Evolutionary conservation across 2,113 vertebrate genomes (phyloP).

Genomic region (Lasiurus borealis): DNA sequence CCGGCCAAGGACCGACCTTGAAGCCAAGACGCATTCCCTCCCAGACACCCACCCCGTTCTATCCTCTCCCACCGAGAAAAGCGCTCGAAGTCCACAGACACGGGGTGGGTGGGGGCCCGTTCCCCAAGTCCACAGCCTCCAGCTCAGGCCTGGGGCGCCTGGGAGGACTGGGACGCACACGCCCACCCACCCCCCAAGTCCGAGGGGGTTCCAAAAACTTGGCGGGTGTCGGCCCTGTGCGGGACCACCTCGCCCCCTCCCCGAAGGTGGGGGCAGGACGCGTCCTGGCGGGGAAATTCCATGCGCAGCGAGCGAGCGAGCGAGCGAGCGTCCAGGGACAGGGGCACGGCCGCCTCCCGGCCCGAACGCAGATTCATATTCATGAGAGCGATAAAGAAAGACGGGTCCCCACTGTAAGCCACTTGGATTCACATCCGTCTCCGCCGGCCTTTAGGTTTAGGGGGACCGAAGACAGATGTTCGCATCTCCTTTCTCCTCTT

Average conservation of each 20-base stretch:
- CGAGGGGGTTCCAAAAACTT: not conserved
- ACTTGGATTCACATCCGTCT: conserved; percentile 91
- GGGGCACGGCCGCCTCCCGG: conserved; percentile 76
- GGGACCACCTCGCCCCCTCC: not conserved
- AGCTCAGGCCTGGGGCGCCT: not conserved
- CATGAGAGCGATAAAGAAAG: conserved; percentile 88
- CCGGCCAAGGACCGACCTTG: not conserved
- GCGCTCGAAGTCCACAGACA: not conserved
- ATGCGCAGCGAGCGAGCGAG: conserved; percentile 46
- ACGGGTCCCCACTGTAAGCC: conserved; percentile 88
- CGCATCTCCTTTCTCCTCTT: conserved; percentile 88
- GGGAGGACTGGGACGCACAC: not conserved
- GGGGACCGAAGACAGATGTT: conserved; percentile 90
- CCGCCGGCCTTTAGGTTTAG: conserved; percentile 88
- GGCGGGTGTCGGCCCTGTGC: conserved; percentile 62
- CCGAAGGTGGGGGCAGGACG: not conserved
- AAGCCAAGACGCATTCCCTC: not conserved
- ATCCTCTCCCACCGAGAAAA: not conserved
- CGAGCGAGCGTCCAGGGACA: conserved; percentile 1
- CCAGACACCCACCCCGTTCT: not conserved
- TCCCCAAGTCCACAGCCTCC: too few species aligned
- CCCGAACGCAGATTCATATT: conserved; percentile 88
- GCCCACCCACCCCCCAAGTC: not conserved
- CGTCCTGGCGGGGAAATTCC: conserved; percentile 22
- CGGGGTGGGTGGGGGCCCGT: not conserved